Evolutionary conservation across 1,140 invertebrate species (phyloP), one percentile per base, ranked within the genome.

Genomic region (Mycetomoellerius zeteki): DNA sequence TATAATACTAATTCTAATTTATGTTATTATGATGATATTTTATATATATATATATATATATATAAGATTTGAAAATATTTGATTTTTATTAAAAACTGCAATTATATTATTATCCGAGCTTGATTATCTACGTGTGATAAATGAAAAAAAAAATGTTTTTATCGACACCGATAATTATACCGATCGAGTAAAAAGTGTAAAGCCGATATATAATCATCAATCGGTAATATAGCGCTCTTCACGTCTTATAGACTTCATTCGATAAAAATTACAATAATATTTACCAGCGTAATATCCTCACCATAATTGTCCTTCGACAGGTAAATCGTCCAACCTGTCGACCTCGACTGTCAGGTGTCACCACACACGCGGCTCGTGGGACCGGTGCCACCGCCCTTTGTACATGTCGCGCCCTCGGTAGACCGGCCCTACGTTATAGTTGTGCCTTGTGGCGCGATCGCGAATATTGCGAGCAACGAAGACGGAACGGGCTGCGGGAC

Each of bases 341-440:
- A 24, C 4, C 10, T 56, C 37, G 33, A 3, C 19, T 8, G 62
- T 10, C 12, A 82, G 80, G 30, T 73, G 54, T 30, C 65, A 10
- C 0, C 0, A 58, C 16, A 47, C 16, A 16, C 16, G 24, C 37
- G 14, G 37, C 19, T 60, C 19, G 54, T 6, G 43, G 24, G 19
- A 60, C 69, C 69, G 67, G 80, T 82, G 80, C 80, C 80, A 84
- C 80, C 80, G 80, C 80, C 80, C 80, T 84, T 84, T 69, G 67
- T 58, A 71, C 78, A 27, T 6, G 65, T 82, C 78, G 80, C 80
- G 80, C 67, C 80, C 80, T 82, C 67, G 52, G 7, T 82, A 72
- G 80, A 62, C 54, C 80, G 69, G 69, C 37, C 80, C 69, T 72
- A 58, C 52, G 16, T 81, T 52, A 4, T 19, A 19, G 2, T 14